Evolutionary conservation across 1,140 invertebrate species (phyloP), one percentile per base, ranked within the genome.

Genomic region (Lepidurus arcticus): DNA sequence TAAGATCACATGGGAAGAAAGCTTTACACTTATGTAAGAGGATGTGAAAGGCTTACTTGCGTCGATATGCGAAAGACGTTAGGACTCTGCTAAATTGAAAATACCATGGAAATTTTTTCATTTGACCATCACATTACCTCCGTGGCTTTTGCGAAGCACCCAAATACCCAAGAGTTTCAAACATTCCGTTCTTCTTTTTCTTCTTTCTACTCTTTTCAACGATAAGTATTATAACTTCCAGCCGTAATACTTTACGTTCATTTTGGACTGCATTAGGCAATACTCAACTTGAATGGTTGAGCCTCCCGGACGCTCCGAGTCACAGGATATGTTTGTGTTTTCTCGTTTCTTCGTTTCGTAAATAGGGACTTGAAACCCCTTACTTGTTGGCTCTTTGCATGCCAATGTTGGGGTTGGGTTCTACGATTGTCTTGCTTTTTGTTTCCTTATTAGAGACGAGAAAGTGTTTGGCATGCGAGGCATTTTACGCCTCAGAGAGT

Each of bases 401-500:
- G 6, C 6, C 21, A 65, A 65, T 65, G 53, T 3, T 3, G 53
- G 53, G 53, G 53, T 65, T 21, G 53, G 9, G 16, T 65, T 13
- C 21, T 21, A 4, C 53, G 53, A 65, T 65, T 65, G 53, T 16
- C 53, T 65, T 7, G 53, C n/a, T 21, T 0, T 65, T 65, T 65
- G 53, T 65, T 65, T 65, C 53, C 8, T 9, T 65, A 65, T 65
- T 65, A 65, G 47, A 13, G 16, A 21, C 6, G 0, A 21, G 53
- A 65, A 65, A 21, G 7, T 65, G 16, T 65, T 65, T 65, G 53
- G 53, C 53, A 65, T 65, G n/a, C 53, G 21, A 65, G 53, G 53
- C n/a, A 65, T 65, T 65, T 65, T 13, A 65, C 53, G 53, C 53
- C 53, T 11, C 8, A 8, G 21, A 7, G 13, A 21, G 7, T 65